These are phyloP conservation scores for Danio tinwini DNA, from an alignment of 2,797 vertebrate genomes.

Conservation along the genomic window DNA sequence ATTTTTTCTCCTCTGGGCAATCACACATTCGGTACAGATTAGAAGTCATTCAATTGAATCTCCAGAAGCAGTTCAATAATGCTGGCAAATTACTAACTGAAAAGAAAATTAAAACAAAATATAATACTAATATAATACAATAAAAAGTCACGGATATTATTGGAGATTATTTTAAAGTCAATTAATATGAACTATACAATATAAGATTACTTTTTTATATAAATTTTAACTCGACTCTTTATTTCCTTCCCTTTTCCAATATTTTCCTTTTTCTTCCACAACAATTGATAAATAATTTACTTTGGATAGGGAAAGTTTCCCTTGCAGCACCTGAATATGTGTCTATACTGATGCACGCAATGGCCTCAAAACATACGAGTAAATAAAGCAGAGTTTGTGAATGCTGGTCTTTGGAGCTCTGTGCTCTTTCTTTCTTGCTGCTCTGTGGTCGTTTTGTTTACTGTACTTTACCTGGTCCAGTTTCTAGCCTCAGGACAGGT, in stretches of 20 bases:
- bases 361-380: constrained; percentile 7
- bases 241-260: neutral
- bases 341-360: constrained; percentile 13
- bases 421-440: neutral
- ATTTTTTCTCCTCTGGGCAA: constrained; percentile 28
- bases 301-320: neutral
- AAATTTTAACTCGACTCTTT: neutral
- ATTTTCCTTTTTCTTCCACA: neutral
- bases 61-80: neutral
- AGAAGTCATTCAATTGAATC: constrained; percentile 26
- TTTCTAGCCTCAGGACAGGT: constrained; percentile 45
- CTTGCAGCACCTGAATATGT: constrained; percentile 2
- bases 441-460: constrained; percentile 16
- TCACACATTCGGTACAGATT: neutral
- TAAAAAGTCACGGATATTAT: neutral
- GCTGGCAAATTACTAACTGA: neutral
- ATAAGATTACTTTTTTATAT: neutral
- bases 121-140: neutral
- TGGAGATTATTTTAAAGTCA: neutral
- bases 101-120: neutral
- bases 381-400: constrained; percentile 30
- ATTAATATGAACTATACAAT: neutral
- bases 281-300: constrained; percentile 43
- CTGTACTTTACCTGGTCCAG: constrained; percentile 32
- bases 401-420: constrained; percentile 21